A percentile compares a stretch with the other conserved stretches of the same genome.
phyloP scores from a whole-genome alignment of 2,797 vertebrate species.

The Platalea minor region DNA sequence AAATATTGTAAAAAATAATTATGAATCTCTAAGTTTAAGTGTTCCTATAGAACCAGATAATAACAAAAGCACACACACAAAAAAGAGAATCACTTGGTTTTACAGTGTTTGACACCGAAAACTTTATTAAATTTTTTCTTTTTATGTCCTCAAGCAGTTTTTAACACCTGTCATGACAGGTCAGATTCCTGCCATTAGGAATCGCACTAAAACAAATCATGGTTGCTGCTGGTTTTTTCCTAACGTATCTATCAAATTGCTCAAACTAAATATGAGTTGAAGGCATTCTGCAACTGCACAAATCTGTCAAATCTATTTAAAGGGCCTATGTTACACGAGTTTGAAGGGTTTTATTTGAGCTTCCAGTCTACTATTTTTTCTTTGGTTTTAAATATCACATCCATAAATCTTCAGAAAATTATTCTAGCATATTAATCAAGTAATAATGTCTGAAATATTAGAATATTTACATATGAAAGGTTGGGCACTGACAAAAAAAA shows the following conservation, averaged over 20 bases:
- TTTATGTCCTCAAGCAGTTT: slow-evolving; percentile 39
- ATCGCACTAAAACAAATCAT: slow-evolving; percentile 37
- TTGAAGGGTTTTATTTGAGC: not conserved
- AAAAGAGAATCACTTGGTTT: not conserved
- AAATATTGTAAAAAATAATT: not conserved
- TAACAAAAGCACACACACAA: not conserved
- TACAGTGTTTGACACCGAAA: slow-evolving; percentile 5
- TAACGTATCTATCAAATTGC: slow-evolving; percentile 47
- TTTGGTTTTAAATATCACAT: not conserved
- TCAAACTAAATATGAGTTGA: slow-evolving; percentile 66
- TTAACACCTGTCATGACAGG: slow-evolving; percentile 56
- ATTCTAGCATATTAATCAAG: not conserved
- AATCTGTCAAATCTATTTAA: slow-evolving; percentile 61
- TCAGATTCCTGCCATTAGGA: slow-evolving; percentile 53
- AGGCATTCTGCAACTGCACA: slow-evolving; percentile 58
- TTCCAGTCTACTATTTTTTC: not conserved
- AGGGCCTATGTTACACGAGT: not conserved
- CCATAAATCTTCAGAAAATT: not conserved
- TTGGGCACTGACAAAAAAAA: not conserved
- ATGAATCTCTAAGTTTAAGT: not conserved
- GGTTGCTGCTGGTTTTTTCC: not conserved
- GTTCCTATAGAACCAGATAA: not conserved
- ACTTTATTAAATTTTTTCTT: slow-evolving; percentile 10
- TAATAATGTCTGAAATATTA: not conserved
- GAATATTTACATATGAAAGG: not conserved